These are phyloP conservation scores for Cataglyphis livida DNA, from an alignment of 2,888 invertebrate genomes.

Conservation along the genomic window DNA sequence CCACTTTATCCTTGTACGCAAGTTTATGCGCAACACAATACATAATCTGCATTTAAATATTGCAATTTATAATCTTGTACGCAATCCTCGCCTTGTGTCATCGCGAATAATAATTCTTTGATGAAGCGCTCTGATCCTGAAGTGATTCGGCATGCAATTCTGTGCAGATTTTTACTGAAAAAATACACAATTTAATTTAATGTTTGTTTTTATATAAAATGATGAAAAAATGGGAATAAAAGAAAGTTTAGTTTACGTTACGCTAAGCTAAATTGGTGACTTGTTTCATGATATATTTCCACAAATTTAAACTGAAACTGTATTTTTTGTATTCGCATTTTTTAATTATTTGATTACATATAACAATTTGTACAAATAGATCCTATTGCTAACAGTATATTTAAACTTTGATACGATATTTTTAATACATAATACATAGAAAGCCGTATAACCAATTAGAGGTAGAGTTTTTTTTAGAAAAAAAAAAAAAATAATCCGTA, in stretches of 20 bases:
- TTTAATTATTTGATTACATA: slow-evolving; percentile 14
- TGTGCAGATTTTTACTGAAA: not conserved
- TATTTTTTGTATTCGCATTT: not conserved
- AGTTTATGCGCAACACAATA: slow-evolving; percentile 46
- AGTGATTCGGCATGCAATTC: not conserved
- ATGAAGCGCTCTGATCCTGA: not conserved
- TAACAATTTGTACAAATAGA: slow-evolving; percentile 12
- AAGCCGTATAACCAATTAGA: slow-evolving; percentile 10
- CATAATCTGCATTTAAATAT: slow-evolving; percentile 43
- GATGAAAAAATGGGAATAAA: slow-evolving; percentile 13
- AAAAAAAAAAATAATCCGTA: slow-evolving; percentile 9
- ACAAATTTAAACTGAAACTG: slow-evolving; percentile 20
- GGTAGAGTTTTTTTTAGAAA: slow-evolving; percentile 14
- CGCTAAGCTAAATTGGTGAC: slow-evolving; percentile 5
- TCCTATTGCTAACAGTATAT: slow-evolving; percentile 2
- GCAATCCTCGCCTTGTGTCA: slow-evolving; percentile 16
- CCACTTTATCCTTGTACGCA: slow-evolving; percentile 38
- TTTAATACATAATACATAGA: slow-evolving; percentile 10
- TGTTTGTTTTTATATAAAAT: slow-evolving; percentile 27
- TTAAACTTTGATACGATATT: slow-evolving; percentile 20
- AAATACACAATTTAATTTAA: not conserved
- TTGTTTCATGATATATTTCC: not conserved
- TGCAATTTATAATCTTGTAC: slow-evolving; percentile 32
- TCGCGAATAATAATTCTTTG: not conserved
- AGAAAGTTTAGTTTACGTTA: slow-evolving; percentile 20